Percentiles rank a stretch among this genome's conserved stretches.
Evolutionary conservation across 1,140 invertebrate genomes (phyloP).

Genomic region (Bathynomus jamesi): DNA sequence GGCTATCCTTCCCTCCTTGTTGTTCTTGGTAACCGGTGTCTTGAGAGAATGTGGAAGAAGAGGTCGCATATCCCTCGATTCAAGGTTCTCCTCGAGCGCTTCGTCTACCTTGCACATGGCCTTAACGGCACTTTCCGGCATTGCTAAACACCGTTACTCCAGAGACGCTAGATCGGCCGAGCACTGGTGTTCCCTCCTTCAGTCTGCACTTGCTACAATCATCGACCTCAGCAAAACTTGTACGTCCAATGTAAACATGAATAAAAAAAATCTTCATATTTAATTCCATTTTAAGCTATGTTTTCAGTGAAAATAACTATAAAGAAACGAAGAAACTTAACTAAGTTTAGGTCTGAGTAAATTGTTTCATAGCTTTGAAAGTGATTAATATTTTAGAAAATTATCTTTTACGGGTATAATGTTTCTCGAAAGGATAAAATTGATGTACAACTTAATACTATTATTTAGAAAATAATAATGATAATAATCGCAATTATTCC

Average conservation of each 20-base stretch:
- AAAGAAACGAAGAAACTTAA: too few relatives aligned
- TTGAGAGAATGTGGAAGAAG: conserved; percentile 57
- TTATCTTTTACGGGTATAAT: too few relatives aligned
- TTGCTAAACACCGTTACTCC: conserved; percentile 24
- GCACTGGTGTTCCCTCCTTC: conserved; percentile 70
- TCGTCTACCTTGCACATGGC: background rate
- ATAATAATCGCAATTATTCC: too few relatives aligned
- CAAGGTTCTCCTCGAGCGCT: background rate
- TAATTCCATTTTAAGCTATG: too few relatives aligned
- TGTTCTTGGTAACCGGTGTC: conserved; percentile 85
- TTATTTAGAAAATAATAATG: too few relatives aligned
- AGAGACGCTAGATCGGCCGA: conserved; percentile 52
- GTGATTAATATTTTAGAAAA: too few relatives aligned
- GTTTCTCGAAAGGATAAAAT: too few relatives aligned
- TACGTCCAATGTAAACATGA: conserved; percentile 39
- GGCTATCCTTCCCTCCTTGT: conserved; percentile 77
- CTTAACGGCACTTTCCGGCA: conserved; percentile 14
- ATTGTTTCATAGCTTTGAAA: too few relatives aligned
- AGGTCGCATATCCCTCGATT: background rate
- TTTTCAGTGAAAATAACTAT: too few relatives aligned
- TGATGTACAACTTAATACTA: too few relatives aligned
- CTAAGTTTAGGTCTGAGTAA: too few relatives aligned
- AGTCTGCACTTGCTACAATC: conserved; percentile 76
- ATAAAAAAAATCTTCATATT: too few relatives aligned
- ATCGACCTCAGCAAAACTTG: conserved; percentile 79